A percentile compares a stretch with the other conserved stretches of the same genome.
Conservation (phyloP, 2,113 vertebrate species). For the Cyanocitta stelleri region DNA sequence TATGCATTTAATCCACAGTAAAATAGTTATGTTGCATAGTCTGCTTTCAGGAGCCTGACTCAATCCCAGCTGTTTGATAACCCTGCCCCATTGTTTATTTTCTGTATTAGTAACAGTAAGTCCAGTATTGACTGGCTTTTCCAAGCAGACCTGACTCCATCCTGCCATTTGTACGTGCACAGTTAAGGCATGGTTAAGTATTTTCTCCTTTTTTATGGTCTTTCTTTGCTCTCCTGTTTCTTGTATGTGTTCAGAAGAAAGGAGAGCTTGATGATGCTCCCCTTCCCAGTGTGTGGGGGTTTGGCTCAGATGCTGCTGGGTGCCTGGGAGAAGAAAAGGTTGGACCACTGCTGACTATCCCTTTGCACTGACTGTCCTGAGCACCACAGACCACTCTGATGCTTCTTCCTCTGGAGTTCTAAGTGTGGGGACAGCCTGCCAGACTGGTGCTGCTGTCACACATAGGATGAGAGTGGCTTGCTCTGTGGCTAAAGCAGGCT, state of each 20-base stretch:
- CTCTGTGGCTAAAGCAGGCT: background rate
- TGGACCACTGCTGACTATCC: background rate
- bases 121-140: background rate
- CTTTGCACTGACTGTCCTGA: background rate
- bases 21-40: background rate
- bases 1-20: background rate
- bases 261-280: background rate
- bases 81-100: background rate
- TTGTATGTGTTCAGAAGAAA: background rate
- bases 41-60: background rate
- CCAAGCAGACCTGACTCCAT: background rate
- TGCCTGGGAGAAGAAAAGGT: background rate
- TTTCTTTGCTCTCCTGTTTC: background rate
- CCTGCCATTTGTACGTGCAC: background rate
- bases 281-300: background rate
- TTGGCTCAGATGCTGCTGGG: background rate
- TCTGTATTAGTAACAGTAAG: background rate
- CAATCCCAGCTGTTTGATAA: background rate
- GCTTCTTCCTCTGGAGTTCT: background rate
- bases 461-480: background rate
- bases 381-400: background rate
- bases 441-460: background rate
- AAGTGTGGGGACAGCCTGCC: background rate
- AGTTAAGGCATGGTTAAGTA: background rate
- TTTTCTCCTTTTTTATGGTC: background rate